Percentiles rank a stretch among this genome's conserved stretches.
Conservation (phyloP, 2,797 vertebrate species). For the Catostomus latipinnis region DNA sequence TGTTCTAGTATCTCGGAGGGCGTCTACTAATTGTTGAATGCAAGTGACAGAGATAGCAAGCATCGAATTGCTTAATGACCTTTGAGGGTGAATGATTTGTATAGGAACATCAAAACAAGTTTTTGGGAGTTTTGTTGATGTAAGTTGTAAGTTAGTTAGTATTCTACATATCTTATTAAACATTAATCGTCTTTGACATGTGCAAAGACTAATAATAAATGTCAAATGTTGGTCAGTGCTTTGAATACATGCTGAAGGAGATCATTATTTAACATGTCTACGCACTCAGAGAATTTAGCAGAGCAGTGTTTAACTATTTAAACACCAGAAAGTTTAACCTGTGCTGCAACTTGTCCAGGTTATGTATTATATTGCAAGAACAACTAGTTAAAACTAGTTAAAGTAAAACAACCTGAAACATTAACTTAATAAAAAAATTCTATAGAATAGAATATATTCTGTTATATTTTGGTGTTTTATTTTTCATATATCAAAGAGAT, state of each 20-base stretch:
- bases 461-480: too few relatives aligned
- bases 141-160: too few relatives aligned
- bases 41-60: slow-evolving; percentile 8
- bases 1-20: neutral
- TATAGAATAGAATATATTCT: too few relatives aligned
- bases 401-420: neutral
- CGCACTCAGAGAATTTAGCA: slow-evolving; percentile 11
- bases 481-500: too few relatives aligned
- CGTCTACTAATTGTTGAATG: slow-evolving; percentile 32
- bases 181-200: too few relatives aligned
- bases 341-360: neutral
- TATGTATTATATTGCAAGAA: neutral
- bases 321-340: neutral
- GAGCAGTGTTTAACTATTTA: neutral
- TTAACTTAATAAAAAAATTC: neutral
- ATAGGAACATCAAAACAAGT: neutral
- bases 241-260: neutral
- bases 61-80: slow-evolving; percentile 14
- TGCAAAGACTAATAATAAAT: slow-evolving; percentile 17
- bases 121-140: neutral
- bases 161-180: too few relatives aligned
- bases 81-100: slow-evolving; percentile 29
- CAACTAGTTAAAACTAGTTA: neutral
- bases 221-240: neutral
- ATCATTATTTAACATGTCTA: slow-evolving; percentile 20